Conservation (phyloP, 2,888 invertebrate species). For the Agrypnus murinus region DNA sequence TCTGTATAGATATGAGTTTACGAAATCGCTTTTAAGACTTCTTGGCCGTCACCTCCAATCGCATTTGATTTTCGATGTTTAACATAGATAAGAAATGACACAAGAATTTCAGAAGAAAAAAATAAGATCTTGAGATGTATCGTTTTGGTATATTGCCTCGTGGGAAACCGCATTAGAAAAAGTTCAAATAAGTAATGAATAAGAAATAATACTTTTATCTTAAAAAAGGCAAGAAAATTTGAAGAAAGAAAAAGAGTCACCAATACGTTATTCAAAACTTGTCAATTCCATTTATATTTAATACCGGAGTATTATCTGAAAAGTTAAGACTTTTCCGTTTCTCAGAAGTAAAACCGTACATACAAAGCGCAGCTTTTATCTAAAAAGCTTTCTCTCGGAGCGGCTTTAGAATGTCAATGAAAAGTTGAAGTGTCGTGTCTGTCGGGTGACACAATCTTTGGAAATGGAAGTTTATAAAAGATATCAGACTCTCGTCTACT, state of each 20-base stretch:
- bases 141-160: too few species aligned
- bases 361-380: constrained; percentile 42
- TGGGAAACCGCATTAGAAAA: too few species aligned
- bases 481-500: constrained; percentile 38
- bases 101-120: too few species aligned
- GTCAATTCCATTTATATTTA: constrained; percentile 32
- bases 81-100: too few species aligned
- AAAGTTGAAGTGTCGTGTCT: constrained; percentile 42
- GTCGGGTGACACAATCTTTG: constrained; percentile 44
- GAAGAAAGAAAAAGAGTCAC: not conserved
- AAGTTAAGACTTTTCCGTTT: constrained; percentile 17
- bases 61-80: too few species aligned
- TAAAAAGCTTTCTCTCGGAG: constrained; percentile 43
- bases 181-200: constrained; percentile 1
- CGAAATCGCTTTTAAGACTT: too few species aligned
- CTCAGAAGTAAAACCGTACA: constrained; percentile 24
- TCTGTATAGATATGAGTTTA: too few species aligned
- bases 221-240: not conserved
- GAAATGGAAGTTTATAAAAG: constrained; percentile 48
- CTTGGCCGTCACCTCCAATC: too few species aligned
- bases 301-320: constrained; percentile 23
- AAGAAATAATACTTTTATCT: not conserved
- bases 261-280: constrained; percentile 33
- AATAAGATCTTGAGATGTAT: too few species aligned
- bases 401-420: constrained; percentile 42